A percentile compares a stretch with the other conserved stretches of the same genome.
These are phyloP conservation scores for Drosophila anomalata DNA, from an alignment of 2,888 invertebrate species.

Conservation along the genomic window DNA sequence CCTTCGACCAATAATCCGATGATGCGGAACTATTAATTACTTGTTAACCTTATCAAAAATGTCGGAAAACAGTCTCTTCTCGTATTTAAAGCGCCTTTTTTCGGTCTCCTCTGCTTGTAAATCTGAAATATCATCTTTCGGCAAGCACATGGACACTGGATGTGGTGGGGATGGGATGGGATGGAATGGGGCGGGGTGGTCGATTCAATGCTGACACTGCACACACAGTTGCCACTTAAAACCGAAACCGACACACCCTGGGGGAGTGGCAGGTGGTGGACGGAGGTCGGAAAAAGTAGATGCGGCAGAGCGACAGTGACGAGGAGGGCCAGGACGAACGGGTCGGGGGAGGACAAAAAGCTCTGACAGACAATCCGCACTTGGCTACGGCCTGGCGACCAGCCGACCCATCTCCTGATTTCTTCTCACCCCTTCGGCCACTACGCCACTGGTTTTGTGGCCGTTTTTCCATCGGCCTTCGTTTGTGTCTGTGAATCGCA, in stretches of 20 bases:
- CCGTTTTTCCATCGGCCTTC: slow-evolving; percentile 41
- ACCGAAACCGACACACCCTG: slow-evolving; percentile 59
- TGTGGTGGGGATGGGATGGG: background rate
- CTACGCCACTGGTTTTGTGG: slow-evolving; percentile 8
- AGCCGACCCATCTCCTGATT: background rate
- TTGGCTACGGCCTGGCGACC: slow-evolving; percentile 34
- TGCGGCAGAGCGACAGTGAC: slow-evolving; percentile 26
- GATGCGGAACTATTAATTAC: background rate
- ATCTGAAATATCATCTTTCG: slow-evolving; percentile 74
- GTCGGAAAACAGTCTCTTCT: background rate
- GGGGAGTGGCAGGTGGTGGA: background rate
- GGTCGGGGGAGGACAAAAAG: slow-evolving; percentile 19
- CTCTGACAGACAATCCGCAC: slow-evolving; percentile 42
- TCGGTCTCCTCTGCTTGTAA: slow-evolving; percentile 46
- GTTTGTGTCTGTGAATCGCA: slow-evolving; percentile 48
- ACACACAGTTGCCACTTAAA: slow-evolving; percentile 72
- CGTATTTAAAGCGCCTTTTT: slow-evolving; percentile 22
- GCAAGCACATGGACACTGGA: background rate
- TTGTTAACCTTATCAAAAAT: slow-evolving; percentile 1
- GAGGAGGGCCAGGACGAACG: slow-evolving; percentile 9
- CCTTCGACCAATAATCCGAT: background rate
- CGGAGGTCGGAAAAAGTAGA: slow-evolving; percentile 4
- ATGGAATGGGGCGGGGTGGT: background rate
- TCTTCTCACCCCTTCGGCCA: slow-evolving; percentile 1
- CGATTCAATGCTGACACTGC: slow-evolving; percentile 67